phyloP scores from a whole-genome alignment of 1,140 invertebrate species.

The Danaus melanippus region DNA sequence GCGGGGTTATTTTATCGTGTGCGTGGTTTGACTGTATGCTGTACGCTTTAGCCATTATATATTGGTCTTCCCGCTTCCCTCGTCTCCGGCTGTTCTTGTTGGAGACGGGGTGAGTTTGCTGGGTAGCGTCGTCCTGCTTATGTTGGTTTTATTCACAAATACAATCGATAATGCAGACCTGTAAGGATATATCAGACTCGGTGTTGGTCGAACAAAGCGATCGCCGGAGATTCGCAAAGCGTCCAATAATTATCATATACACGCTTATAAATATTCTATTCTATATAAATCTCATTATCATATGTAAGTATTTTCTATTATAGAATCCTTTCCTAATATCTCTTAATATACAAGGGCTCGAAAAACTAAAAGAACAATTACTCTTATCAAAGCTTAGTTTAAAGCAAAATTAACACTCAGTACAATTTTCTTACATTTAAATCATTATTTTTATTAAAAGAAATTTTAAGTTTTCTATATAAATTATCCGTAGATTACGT shows the following conservation, averaged over 20 bases:
- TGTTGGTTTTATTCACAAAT: slow-evolving; percentile 52
- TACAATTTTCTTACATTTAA: too few species aligned
- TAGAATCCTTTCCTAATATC: too few species aligned
- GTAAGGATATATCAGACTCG: slow-evolving; percentile 63
- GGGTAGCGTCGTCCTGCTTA: slow-evolving; percentile 32
- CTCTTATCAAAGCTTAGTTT: too few species aligned
- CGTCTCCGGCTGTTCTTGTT: slow-evolving; percentile 10
- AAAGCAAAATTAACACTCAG: too few species aligned
- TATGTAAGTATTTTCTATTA: too few species aligned
- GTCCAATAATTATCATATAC: slow-evolving; percentile 23
- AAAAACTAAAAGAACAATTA: too few species aligned
- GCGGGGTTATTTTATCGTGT: slow-evolving; percentile 40
- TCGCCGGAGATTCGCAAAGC: slow-evolving; percentile 20
- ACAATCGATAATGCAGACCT: slow-evolving; percentile 67
- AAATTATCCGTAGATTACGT: too few species aligned
- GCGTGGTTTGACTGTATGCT: slow-evolving; percentile 43
- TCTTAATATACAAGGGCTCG: too few species aligned
- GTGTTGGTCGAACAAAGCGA: slow-evolving; percentile 45
- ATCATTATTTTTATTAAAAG: too few species aligned
- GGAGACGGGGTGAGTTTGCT: slow-evolving; percentile 27
- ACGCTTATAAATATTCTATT: background rate
- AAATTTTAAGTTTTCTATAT: too few species aligned
- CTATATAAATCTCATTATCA: too few species aligned
- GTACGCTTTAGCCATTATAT: slow-evolving; percentile 29
- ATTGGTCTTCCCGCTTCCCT: slow-evolving; percentile 31